Base-by-base conservation (phyloP, 2,888 invertebrate genomes). In the Chrysolina oricalcia region DNA sequence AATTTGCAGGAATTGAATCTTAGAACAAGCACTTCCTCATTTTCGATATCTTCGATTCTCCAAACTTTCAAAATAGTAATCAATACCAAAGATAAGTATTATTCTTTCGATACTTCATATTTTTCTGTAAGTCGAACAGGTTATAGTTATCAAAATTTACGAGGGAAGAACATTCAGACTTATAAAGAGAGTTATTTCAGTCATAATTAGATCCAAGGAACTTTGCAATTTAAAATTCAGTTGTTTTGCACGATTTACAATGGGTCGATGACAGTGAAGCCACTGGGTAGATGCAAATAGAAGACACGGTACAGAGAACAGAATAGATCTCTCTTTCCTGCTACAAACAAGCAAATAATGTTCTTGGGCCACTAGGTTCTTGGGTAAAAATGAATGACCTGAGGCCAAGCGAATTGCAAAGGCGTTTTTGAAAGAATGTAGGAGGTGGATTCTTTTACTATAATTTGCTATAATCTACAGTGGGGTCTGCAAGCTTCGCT, bases 251-350 rank as follows among this genome's bases (percentile, higher is more conserved):
- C 65, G 65, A 15, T 67, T 50, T 19, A 21, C 67, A 35, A 17
- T 40, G 50, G 9, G 53, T 11, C 40, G 48, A 68, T 68, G 40
- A 11, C 68, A 43, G 68, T 23, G 27, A n/a, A 56, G 68, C 53
- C 53, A 68, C 53, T 53, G 41, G 68, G 53, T 53, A 68, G 68
- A 68, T 68, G 48, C 50, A 67, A 67, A 50, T 67, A 67, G 67
- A 67, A 13, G 27, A 35, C 67, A 17, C 67, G 27, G 8, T 35
- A 50, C 50, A 67, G 4, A 27, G 27, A 67, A 68, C 40, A 41
- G 41, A 56, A 68, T 19, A 41, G 41, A 56, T 27, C 19, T 8
- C 40, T 48, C 35, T 68, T 56, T 56, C n/a, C 40, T 41, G 53
- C 50, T 68, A 53, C 19, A 56, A 35, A 50, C 53, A 27, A 68